Evolutionary conservation across 2,888 invertebrate genomes (phyloP), one percentile per base, ranked within the genome.

Genomic region (Diplolepis rosae): DNA sequence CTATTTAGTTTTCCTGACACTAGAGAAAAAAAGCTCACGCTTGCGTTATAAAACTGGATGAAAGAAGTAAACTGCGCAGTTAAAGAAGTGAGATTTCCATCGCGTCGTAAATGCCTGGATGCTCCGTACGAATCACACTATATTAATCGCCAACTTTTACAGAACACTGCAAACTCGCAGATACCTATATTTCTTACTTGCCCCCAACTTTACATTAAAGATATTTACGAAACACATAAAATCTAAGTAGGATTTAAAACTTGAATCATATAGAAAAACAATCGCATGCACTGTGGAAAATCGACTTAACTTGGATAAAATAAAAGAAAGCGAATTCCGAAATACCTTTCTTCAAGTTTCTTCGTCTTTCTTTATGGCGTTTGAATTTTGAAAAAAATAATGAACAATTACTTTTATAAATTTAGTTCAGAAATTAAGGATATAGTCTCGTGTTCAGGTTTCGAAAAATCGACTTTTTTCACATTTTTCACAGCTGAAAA

Each of bases 11-110:
- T 42, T 6, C n/a, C n/a, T 11, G 42, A n/a, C n/a, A n/a, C n/a
- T n/a, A n/a, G n/a, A 15, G 35, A 22, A 32, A 56, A 56, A 22
- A 35, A 56, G 22, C 32, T 56, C 18, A 54, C 32, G 54, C 32
- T 56, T 35, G 18, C 13, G 11, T 32, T 56, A 18, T 54, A 30
- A 54, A 32, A 35, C 32, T 56, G 35, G 18, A 22, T 35, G 18
- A 13, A 35, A 32, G 35, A 22, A 56, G 42, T 18, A 35, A 56
- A 56, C 4, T 13, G 56, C 18, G 54, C 30, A n/a, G 15, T 54
- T 18, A 54, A 54, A n/a, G 15, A 11, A 18, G 54, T 18, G 18
- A 54, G 52, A 54, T 54, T 32, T 54, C 32, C 54, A 54, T 30
- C 54, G 30, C 32, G 18, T 54, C 54, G 18, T 54, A 54, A 54